Conservation (phyloP, 2,888 invertebrate species). For the Sclerodermus sp. region DNA sequence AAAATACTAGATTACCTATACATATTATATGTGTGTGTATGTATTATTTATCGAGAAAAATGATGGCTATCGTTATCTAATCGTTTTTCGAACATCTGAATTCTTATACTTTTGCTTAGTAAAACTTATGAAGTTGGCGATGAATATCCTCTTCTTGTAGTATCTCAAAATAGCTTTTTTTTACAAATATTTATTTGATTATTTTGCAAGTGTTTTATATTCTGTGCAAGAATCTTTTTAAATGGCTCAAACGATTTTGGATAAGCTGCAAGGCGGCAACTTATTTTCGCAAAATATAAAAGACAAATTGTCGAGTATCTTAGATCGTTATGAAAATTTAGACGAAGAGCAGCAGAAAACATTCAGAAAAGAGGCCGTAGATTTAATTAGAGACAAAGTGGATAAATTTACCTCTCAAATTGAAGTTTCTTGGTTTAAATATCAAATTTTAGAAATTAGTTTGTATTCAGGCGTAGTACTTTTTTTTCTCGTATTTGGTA, state of each 20-base stretch:
- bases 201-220: too few relatives aligned
- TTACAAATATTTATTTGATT: too few relatives aligned
- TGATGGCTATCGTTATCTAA: too few relatives aligned
- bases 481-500: conserved; percentile 26
- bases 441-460: neutral
- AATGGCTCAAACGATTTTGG: neutral
- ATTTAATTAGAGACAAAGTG: conserved; percentile 55
- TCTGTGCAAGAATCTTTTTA: too few relatives aligned
- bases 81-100: too few relatives aligned
- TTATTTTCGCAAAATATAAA: conserved; percentile 17
- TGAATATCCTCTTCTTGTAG: too few relatives aligned
- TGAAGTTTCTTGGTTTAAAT: neutral
- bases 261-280: conserved; percentile 8
- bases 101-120: too few relatives aligned
- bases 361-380: conserved; percentile 41
- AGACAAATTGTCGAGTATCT: conserved; percentile 26
- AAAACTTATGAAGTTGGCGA: too few relatives aligned
- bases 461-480: conserved; percentile 8
- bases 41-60: too few relatives aligned
- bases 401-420: conserved; percentile 16
- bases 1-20: too few relatives aligned
- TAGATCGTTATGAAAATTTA: conserved; percentile 34
- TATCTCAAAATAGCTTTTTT: too few relatives aligned
- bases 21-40: too few relatives aligned
- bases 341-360: conserved; percentile 50